Evolutionary conservation across 2,888 invertebrate genomes (phyloP), one percentile per base, ranked within the genome.

Genomic region (Temnothorax ravouxi): DNA sequence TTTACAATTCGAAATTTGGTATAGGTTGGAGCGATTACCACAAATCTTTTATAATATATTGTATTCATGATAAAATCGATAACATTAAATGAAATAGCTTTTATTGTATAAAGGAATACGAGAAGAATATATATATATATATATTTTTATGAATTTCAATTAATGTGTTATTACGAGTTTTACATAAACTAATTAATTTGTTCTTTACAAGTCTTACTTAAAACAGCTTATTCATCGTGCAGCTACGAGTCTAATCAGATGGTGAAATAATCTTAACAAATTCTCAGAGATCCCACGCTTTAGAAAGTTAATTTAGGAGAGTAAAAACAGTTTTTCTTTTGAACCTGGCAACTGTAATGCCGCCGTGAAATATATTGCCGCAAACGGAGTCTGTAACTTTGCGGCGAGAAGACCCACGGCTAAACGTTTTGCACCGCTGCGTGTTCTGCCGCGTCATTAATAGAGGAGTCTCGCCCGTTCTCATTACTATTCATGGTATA

Each of bases 401-500:
- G 18, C 59, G 34, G 69, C 9, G 29, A 47, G 34, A 25, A 79
- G 79, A 79, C 71, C 34, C 44, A 47, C 18, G 44, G 44, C 56
- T 47, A 72, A 38, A 59, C 79, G 38, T 72, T 80, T 80, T 59
- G 76, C 75, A 76, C 18, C 38, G 61, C 50, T 38, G 79, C 56
- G 44, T 71, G 44, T 38, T 69, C 29, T 56, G 56, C 21, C 34
- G 44, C 21, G 56, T 80, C 72, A 59, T 80, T 80, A 80, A 72
- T 47, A 80, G 59, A n/a, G 21, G 21, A 50, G 75, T 54, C 81
- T 44, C 62, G 61, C 25, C 25, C 56, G 6, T 67, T 59, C 66
- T 64, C 77, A 76, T 83, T 76, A 67, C 59, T 75, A 83, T 77
- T 76, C 66, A 83, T 75, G 52, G 34, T 54, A 41, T 59, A 29